Evolutionary conservation across 1,140 invertebrate genomes (phyloP), one percentile per base, ranked within the genome.

Genomic region (Drosophila sp.): DNA sequence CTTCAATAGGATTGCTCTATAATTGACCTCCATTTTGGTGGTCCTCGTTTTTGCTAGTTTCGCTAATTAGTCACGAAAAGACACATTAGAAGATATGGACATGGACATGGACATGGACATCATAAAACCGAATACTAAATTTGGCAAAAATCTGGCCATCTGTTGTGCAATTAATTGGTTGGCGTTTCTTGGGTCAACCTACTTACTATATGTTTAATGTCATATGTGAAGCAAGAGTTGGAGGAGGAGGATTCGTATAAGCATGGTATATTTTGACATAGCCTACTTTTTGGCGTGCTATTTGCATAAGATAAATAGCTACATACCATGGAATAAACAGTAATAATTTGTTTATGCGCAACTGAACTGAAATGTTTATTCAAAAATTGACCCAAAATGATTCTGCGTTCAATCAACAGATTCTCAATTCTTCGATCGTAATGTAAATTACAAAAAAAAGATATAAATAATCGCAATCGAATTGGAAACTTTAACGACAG

Each of bases 41-140:
- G 58, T 60, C 58, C 27, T 40, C 65, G 58, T 62, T 82, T 83
- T 79, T 69, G 83, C 75, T 62, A 80, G 69, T 74, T 83, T 83
- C 63, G 83, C 76, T 86, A 86, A 86, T 86, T 86, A 86, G 83
- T 86, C 83, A 86, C 56, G 56, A 58, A 58, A 57, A 41, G 40
- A 44, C 27, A 40, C 27, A 25, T 75, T 57, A 25, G 72, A 55
- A 35, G 55, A 32, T 29, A 66, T 65, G 57, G 57, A 68, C 61
- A 27, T 50, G 44, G 25, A 50, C 44, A 50, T 50, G 44, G 35
- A 10, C 30, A 30, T 30, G 30, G 35, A 10, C 30, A 30, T 30
- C 2, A 41, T 50, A 8, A 50, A 50, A 50, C 44, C 17, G 25
- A 27, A 50, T 27, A 23, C 6, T 23, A 4, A 25, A 50, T 27